Evolutionary conservation across 2,888 invertebrate species (phyloP), one percentile per base, ranked within the genome.

Genomic region (Erebia ligea): DNA sequence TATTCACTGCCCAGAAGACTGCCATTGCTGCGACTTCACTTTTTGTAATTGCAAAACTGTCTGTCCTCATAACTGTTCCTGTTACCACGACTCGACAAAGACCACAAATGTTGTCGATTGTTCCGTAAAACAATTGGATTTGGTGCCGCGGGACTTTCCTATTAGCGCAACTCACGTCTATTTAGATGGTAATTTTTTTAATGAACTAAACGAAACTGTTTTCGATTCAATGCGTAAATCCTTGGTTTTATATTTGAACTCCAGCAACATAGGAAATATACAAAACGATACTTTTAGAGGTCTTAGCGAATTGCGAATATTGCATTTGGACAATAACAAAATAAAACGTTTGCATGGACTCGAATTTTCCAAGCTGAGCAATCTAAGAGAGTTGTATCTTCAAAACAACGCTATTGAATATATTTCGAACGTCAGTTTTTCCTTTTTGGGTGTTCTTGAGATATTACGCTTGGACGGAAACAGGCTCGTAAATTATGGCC

Each of bases 21-120:
- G 99, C 86, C 97, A 97, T 83, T 99, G 99, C 90, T 99, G 99
- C 90, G 98, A 98, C 86, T 98, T 97, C 88, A 98, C 97, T 87
- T 97, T 97, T 74, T 99, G 99, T 90, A 98, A 98, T 89, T 99
- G 99, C 90, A 98, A 98, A 93, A 97, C 97, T 95, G 97, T 97
- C 75, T 99, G 99, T 84, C 99, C 99, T 8, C 95, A 95, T 78
- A 97, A 97, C 83, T 99, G 99, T 94, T 96, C 97, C 78, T 99
- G 99, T 88, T 98, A 97, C 93, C 98, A 98, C 89, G 98, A 99
- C 86, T 97, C 97, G 81, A 96, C 97, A 52, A 98, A 98, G 96
- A 96, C 96, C 80, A 97, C 97, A 48, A 98, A 97, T 89, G 97
- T 98, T 67, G 97, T 98, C 69, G 98, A 98, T 89, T 98, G 98